Conservation (phyloP, 2,113 vertebrate genomes). For the Elgaria multicarinata region DNA sequence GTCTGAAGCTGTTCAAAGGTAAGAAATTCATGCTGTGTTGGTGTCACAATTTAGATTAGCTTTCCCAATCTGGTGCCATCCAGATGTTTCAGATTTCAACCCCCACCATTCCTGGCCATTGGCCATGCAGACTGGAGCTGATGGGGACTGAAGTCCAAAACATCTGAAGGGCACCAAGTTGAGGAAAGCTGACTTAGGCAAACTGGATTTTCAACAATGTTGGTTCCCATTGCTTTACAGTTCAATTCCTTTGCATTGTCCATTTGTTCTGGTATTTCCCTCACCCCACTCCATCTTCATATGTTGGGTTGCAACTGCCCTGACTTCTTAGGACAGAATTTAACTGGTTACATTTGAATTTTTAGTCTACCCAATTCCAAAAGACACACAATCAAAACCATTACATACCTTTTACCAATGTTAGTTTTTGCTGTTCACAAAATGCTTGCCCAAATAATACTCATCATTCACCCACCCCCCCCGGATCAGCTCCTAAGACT, state of each 20-base stretch:
- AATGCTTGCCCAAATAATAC: not conserved
- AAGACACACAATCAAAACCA: not conserved
- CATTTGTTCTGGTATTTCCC: not conserved
- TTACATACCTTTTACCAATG: not conserved
- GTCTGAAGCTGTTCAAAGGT: no score
- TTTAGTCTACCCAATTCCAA: not conserved
- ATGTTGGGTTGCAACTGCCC: not conserved
- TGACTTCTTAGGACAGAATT: not conserved
- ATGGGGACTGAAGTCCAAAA: not conserved
- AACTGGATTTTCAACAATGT: no score
- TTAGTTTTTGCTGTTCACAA: not conserved
- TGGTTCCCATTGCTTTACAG: no score
- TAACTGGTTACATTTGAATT: not conserved
- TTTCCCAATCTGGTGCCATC: no score
- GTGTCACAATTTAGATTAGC: no score
- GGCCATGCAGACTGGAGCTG: not conserved
- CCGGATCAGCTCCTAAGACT: not conserved
- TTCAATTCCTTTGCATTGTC: not conserved
- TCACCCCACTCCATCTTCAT: not conserved
- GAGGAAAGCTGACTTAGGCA: no score
- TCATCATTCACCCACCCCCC: not conserved
- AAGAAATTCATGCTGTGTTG: no score
- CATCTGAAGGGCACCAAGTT: not conserved
- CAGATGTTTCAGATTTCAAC: no score
- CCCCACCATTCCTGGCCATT: no score